A percentile compares a stretch with the other conserved stretches of the same genome.
Conservation (phyloP, 2,113 vertebrate species). For the Platysternon megacephalum region DNA sequence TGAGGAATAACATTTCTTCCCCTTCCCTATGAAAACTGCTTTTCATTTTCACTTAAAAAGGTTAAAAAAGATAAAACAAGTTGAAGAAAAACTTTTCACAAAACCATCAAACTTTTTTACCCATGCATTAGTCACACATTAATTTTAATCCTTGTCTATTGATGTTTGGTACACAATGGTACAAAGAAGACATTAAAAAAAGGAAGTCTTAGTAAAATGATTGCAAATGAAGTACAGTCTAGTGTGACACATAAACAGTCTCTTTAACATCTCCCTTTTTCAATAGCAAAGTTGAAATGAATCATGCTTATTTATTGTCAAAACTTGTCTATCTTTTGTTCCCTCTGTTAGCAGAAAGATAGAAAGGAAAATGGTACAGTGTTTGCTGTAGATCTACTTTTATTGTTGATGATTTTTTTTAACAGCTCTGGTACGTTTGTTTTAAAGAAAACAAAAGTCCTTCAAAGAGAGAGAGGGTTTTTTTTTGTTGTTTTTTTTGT, state of each 20-base stretch:
- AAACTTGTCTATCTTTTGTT: not conserved
- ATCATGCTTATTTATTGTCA: not conserved
- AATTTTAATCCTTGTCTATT: not conserved
- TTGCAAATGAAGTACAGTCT: not conserved
- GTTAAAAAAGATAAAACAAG: not conserved
- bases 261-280: not conserved
- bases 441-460: not conserved
- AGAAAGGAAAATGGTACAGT: not conserved
- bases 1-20: no score
- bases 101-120: not conserved
- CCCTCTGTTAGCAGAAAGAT: not conserved
- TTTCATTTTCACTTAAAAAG: not conserved
- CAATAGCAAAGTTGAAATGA: not conserved
- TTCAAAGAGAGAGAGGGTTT: not conserved
- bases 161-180: not conserved
- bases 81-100: not conserved
- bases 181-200: not conserved
- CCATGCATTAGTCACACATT: not conserved
- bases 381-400: not conserved
- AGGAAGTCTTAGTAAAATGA: not conserved
- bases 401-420: not conserved
- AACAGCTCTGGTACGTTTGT: not conserved
- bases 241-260: not conserved
- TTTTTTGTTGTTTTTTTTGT: no score
- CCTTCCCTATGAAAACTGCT: not conserved